Percentiles rank a stretch among this genome's conserved stretches.
Evolutionary conservation across 2,797 vertebrate genomes (phyloP).

Genomic region (Helicolenus hilgendorfi): DNA sequence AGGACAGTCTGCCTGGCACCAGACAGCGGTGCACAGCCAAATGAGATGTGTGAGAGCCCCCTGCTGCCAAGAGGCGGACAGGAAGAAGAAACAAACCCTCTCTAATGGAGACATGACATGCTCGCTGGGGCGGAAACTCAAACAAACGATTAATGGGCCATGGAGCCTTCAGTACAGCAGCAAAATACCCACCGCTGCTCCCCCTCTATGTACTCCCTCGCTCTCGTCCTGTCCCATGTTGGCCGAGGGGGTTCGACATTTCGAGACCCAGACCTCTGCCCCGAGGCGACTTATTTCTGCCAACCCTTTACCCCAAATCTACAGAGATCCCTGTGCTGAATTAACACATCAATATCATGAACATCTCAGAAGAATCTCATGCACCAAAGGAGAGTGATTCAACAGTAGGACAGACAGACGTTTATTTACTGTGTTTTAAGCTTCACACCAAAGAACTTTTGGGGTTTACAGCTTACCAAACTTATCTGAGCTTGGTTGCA

Average conservation of each 20-base stretch:
- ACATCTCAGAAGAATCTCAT: neutral
- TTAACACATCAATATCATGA: constrained; percentile 7
- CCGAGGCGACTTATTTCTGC: constrained; percentile 64
- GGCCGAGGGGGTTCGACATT: constrained; percentile 71
- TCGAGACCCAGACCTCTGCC: constrained; percentile 68
- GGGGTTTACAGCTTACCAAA: neutral
- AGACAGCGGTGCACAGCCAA: constrained; percentile 86
- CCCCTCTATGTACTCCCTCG: constrained; percentile 61
- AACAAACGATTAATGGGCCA: constrained; percentile 93
- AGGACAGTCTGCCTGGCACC: constrained; percentile 92
- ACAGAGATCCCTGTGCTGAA: constrained; percentile 37
- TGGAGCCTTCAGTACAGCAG: constrained; percentile 85
- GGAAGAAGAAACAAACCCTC: constrained; percentile 90
- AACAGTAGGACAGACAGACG: neutral
- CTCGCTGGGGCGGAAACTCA: constrained; percentile 90
- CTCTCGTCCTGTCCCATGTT: constrained; percentile 68
- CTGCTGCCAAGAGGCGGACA: constrained; percentile 90
- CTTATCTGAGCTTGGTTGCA: neutral
- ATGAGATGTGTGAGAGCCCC: constrained; percentile 91
- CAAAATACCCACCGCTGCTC: constrained; percentile 72
- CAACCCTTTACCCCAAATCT: constrained; percentile 45
- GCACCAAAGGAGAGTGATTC: neutral
- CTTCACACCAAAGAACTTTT: neutral
- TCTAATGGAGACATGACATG: constrained; percentile 93
- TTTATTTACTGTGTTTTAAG: neutral